phyloP scores from a whole-genome alignment of 2,113 vertebrate genomes.

The Mesembrinibis cayennensis region DNA sequence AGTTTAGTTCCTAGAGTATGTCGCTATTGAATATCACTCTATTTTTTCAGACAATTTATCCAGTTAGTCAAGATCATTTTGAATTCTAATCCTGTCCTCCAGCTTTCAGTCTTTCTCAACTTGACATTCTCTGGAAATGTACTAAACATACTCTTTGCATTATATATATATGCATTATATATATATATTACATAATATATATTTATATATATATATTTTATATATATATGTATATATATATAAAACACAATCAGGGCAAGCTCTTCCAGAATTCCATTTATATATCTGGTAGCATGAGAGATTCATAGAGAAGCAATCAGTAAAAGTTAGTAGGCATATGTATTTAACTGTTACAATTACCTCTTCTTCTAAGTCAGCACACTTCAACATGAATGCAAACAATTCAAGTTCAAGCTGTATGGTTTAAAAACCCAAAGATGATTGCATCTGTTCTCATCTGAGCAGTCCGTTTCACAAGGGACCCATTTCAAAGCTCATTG shows the following conservation, averaged over 20 bases:
- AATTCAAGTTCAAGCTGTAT: not conserved
- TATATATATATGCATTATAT: no score
- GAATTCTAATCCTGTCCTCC: not conserved
- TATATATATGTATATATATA: no score
- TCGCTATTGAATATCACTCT: not conserved
- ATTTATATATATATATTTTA: no score
- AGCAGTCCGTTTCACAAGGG: not conserved
- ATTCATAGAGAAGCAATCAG: not conserved
- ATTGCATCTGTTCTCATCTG: slow-evolving; percentile 31
- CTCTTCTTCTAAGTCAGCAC: slow-evolving; percentile 30
- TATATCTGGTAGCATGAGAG: not conserved
- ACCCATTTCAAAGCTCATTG: slow-evolving; percentile 31
- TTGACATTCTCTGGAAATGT: not conserved
- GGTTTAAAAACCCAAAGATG: not conserved
- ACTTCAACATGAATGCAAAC: not conserved
- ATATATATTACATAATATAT: no score
- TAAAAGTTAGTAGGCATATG: not conserved
- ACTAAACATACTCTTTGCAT: not conserved
- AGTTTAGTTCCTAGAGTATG: not conserved
- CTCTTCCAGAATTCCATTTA: not conserved
- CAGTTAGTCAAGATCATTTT: not conserved
- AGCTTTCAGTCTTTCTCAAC: not conserved
- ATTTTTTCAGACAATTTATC: not conserved
- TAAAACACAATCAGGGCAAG: not conserved
- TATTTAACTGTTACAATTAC: not conserved